These are phyloP conservation scores for Heliocidaris tuberculata DNA, from an alignment of 35 echinoderm and acorn worm species.

Conservation along the genomic window DNA sequence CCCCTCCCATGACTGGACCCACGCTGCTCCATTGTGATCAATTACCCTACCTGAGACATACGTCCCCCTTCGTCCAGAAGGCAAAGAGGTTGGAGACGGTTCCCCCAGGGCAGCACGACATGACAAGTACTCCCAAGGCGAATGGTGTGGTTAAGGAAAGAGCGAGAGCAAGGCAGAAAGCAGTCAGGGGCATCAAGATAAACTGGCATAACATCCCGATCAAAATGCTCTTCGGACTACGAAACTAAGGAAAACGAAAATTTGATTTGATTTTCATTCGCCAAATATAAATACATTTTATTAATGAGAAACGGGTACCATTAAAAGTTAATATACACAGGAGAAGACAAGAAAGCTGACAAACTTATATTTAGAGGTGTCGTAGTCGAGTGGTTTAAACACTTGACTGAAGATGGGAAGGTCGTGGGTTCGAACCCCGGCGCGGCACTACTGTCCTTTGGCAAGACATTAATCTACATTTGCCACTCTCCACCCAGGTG, in stretches of 20 bases:
- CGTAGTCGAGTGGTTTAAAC: neutral
- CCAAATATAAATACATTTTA: neutral
- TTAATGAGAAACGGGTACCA: neutral
- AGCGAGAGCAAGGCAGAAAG: slow-evolving; percentile 48
- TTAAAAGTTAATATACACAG: neutral
- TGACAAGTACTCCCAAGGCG: slow-evolving; percentile 50
- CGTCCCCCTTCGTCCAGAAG: slow-evolving; percentile 60
- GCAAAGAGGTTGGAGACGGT: slow-evolving; percentile 57
- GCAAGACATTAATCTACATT: too few relatives aligned
- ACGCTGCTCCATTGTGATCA: neutral
- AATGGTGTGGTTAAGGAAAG: slow-evolving; percentile 1
- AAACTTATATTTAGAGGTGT: too few relatives aligned
- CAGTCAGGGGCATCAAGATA: slow-evolving; percentile 47
- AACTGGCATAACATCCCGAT: slow-evolving; percentile 59
- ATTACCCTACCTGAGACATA: slow-evolving; percentile 51
- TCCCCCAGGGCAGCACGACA: slow-evolving; percentile 62
- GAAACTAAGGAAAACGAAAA: slow-evolving; percentile 16
- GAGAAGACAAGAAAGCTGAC: neutral
- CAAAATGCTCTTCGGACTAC: slow-evolving; percentile 34
- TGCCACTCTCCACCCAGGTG: too few relatives aligned
- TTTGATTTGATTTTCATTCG: neutral
- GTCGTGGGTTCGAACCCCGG: too few relatives aligned
- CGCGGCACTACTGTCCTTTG: too few relatives aligned
- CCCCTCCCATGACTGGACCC: neutral
- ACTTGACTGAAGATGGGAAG: too few relatives aligned